Conservation (phyloP, 2,113 vertebrate genomes). For the Vidua chalybeata region DNA sequence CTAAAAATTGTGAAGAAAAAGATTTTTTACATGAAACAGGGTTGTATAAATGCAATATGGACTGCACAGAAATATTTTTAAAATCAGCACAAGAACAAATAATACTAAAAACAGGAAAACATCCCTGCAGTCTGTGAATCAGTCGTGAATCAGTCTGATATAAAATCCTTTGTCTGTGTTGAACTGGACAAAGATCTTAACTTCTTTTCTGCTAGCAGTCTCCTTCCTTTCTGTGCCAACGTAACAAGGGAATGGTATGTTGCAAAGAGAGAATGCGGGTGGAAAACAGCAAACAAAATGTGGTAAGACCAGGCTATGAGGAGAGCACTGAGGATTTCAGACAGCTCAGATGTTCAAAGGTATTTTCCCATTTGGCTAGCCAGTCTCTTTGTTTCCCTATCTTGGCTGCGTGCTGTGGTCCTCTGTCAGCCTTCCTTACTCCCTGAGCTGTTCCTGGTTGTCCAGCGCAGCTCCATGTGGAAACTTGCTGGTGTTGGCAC, state of each 20-base stretch:
- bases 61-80: background rate
- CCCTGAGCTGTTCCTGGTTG: background rate
- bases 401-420: background rate
- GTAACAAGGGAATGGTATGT: background rate
- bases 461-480: background rate
- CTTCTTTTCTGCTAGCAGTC: background rate
- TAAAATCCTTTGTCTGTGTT: background rate
- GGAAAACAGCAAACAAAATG: background rate
- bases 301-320: background rate
- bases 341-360: background rate
- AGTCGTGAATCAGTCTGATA: background rate
- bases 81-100: background rate
- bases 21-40: background rate
- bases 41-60: background rate
- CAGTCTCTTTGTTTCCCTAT: background rate
- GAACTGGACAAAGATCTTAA: background rate
- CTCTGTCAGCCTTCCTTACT: background rate
- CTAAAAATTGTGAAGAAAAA: background rate
- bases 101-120: background rate
- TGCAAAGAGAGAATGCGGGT: background rate
- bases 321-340: background rate
- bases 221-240: background rate
- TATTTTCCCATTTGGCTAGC: background rate
- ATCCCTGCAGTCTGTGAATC: background rate
- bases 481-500: background rate